Evolutionary conservation across 1,140 invertebrate genomes (phyloP).

Genomic region (Drosophila ogumai): DNA sequence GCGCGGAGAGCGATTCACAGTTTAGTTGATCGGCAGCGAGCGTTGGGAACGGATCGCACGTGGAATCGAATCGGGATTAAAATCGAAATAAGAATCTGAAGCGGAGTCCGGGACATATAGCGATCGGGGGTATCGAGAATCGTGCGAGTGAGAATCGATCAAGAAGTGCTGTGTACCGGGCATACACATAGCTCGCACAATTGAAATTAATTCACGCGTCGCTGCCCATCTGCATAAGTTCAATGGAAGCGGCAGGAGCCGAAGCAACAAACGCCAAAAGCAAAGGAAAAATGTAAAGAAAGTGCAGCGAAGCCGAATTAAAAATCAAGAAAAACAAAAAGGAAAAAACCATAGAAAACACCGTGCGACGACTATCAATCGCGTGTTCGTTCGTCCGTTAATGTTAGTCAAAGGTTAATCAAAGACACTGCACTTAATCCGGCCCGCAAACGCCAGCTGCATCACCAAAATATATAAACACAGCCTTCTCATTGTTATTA

Average conservation of each 20-base stretch:
- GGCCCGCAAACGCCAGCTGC: conserved; percentile 5
- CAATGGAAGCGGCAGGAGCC: conserved; percentile 58
- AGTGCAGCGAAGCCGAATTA: conserved; percentile 39
- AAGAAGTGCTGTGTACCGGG: conserved; percentile 34
- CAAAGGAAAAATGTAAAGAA: conserved; percentile 43
- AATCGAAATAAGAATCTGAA: conserved; percentile 3
- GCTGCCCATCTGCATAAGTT: conserved; percentile 75
- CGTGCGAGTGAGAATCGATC: conserved; percentile 17
- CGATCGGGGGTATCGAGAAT: conserved; percentile 3
- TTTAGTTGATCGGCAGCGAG: conserved; percentile 64
- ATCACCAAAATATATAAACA: neutral
- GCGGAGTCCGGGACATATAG: neutral
- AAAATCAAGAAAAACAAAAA: conserved; percentile 12
- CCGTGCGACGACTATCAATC: conserved; percentile 14
- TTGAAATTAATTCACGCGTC: conserved; percentile 76
- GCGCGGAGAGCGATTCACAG: conserved; percentile 48
- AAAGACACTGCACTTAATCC: conserved; percentile 11
- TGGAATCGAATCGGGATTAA: conserved; percentile 1
- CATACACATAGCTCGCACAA: conserved; percentile 57
- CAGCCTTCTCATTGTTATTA: conserved; percentile 13
- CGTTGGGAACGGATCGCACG: conserved; percentile 53
- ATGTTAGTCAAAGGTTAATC: conserved; percentile 41
- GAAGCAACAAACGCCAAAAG: conserved; percentile 28
- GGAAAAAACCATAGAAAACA: conserved; percentile 14
- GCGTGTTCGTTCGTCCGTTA: conserved; percentile 21